Percentiles rank a stretch among this genome's conserved stretches.
phyloP scores from a whole-genome alignment of 2,888 invertebrate species.

The Ephialtes manifestator region DNA sequence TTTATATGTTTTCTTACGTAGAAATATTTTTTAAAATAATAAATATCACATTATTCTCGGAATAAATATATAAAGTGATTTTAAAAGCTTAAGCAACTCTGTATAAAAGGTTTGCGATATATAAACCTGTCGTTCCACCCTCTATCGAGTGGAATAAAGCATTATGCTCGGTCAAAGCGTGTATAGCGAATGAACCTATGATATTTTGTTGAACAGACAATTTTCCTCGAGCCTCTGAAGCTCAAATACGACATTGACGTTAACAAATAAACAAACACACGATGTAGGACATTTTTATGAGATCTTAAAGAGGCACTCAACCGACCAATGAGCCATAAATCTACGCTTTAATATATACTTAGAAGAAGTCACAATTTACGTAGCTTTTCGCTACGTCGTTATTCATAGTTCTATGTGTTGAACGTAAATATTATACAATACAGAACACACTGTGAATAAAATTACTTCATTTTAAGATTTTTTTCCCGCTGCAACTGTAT shows the following conservation, averaged over 20 bases:
- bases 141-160: slow-evolving; percentile 2
- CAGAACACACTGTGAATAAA: too few species aligned
- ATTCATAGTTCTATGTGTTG: too few species aligned
- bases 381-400: too few species aligned
- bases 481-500: too few species aligned
- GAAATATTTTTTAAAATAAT: too few species aligned
- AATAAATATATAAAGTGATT: too few species aligned
- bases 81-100: too few species aligned
- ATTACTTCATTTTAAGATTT: too few species aligned
- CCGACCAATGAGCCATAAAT: too few species aligned
- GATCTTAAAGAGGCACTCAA: background rate
- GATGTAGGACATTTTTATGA: background rate
- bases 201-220: background rate
- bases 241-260: background rate
- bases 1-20: background rate
- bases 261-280: background rate
- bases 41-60: too few species aligned
- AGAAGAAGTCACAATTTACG: background rate
- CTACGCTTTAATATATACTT: background rate
- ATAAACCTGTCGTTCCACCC: background rate
- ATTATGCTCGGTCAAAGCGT: slow-evolving; percentile 1
- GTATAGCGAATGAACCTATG: background rate
- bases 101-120: background rate
- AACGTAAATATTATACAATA: too few species aligned
- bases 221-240: background rate